phyloP scores from a whole-genome alignment of 2,797 vertebrate genomes.

The Myoxocephalus aenaeus region DNA sequence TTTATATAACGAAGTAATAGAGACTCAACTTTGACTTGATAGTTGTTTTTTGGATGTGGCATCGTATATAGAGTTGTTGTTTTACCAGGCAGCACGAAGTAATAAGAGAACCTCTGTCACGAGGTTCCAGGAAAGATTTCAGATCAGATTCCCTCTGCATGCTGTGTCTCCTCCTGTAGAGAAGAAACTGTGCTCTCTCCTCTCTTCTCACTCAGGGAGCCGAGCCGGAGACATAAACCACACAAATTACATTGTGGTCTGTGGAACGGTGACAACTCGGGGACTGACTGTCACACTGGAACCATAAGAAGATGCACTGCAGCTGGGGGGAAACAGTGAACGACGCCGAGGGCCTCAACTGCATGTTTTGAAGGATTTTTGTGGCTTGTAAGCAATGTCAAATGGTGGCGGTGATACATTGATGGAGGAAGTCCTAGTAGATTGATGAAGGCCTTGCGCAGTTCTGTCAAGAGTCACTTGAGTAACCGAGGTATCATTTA shows the following conservation, averaged over 20 bases:
- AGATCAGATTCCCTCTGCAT: neutral
- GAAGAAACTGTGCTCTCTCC: conserved; percentile 8
- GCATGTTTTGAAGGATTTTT: conserved; percentile 30
- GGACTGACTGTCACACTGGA: conserved; percentile 47
- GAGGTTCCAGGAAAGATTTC: conserved; percentile 11
- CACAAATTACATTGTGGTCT: conserved; percentile 54
- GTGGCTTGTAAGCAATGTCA: conserved; percentile 30
- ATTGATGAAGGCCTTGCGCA: neutral
- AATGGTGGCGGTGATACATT: conserved; percentile 1
- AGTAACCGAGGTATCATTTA: neutral
- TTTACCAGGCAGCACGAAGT: neutral
- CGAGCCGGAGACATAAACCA: conserved; percentile 38
- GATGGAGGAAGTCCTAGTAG: neutral
- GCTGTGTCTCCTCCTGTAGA: conserved; percentile 11
- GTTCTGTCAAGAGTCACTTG: neutral
- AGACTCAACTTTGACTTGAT: neutral
- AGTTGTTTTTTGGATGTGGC: neutral
- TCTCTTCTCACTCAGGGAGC: conserved; percentile 7
- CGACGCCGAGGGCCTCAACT: conserved; percentile 8
- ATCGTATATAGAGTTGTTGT: neutral
- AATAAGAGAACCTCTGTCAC: neutral
- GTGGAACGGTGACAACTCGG: conserved; percentile 49
- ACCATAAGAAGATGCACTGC: conserved; percentile 11
- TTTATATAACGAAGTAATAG: neutral
- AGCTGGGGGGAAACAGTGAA: neutral